Conservation (phyloP, 2,797 vertebrate species). For the Lacerta bilineata region DNA sequence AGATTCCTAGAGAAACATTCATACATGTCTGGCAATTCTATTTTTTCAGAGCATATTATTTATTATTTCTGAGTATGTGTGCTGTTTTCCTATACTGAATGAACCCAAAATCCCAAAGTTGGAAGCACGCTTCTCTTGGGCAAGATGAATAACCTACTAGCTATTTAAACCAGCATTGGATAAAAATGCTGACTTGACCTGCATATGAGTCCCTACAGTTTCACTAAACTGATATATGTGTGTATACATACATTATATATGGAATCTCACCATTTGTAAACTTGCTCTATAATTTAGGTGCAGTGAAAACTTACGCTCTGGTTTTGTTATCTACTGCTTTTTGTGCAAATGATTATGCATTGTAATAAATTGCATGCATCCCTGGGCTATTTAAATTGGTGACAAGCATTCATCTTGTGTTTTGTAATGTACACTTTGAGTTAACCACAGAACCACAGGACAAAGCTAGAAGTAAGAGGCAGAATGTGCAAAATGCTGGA, state of each 20-base stretch:
- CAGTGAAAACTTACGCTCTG: neutral
- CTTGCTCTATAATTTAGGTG: neutral
- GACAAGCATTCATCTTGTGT: neutral
- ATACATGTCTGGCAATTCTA: neutral
- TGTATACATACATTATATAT: neutral
- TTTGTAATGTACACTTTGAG: neutral
- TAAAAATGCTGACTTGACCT: neutral
- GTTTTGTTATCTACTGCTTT: neutral
- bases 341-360: neutral
- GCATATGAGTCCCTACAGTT: neutral
- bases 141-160: neutral
- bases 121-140: slow-evolving; percentile 5
- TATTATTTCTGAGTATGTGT: too few relatives aligned
- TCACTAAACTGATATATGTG: neutral
- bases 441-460: neutral
- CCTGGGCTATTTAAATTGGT: neutral
- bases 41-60: neutral
- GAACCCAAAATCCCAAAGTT: slow-evolving; percentile 11
- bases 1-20: neutral
- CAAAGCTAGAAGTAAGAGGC: neutral
- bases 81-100: neutral
- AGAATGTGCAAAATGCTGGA: accelerated
- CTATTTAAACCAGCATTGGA: neutral
- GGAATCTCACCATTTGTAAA: neutral
- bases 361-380: neutral